Conservation (phyloP, 1,140 invertebrate genomes). For the Gryon sp. region DNA sequence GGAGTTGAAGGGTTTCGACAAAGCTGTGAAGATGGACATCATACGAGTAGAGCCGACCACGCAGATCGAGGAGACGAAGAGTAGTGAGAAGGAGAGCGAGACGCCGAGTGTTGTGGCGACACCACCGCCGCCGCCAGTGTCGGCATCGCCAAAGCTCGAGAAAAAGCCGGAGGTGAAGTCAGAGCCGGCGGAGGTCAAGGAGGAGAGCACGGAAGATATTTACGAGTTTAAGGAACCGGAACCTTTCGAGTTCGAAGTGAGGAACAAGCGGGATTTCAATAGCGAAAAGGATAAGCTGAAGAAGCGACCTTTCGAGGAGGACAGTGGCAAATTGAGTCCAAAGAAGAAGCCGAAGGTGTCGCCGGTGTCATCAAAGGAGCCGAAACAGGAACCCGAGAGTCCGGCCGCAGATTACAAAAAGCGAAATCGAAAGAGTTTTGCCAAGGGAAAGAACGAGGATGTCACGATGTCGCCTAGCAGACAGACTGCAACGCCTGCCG, state of each 20-base stretch:
- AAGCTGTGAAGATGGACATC: slow-evolving; percentile 80
- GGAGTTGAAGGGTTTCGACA: slow-evolving; percentile 89
- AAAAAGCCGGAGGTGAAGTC: slow-evolving; percentile 62
- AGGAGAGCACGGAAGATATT: slow-evolving; percentile 83
- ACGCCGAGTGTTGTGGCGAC: too few species aligned
- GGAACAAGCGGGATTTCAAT: slow-evolving; percentile 77
- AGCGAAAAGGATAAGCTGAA: slow-evolving; percentile 75
- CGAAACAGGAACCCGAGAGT: slow-evolving; percentile 68
- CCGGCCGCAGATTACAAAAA: slow-evolving; percentile 63
- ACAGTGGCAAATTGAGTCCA: slow-evolving; percentile 68
- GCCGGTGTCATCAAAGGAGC: slow-evolving; percentile 59
- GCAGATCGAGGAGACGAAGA: slow-evolving; percentile 64
- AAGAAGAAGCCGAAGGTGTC: slow-evolving; percentile 74
- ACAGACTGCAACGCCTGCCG: slow-evolving; percentile 50
- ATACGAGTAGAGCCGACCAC: slow-evolving; percentile 61
- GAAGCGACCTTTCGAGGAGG: slow-evolving; percentile 75
- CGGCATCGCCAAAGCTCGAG: slow-evolving; percentile 61
- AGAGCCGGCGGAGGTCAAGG: slow-evolving; percentile 67
- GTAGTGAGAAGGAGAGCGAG: slow-evolving; percentile 65
- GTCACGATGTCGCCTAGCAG: slow-evolving; percentile 19
- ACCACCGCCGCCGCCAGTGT: not conserved
- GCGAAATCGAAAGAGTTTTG: slow-evolving; percentile 62
- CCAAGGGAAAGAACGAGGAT: slow-evolving; percentile 68
- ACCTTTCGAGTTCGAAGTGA: slow-evolving; percentile 89
- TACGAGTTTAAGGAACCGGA: slow-evolving; percentile 95